Conservation (phyloP, 1,140 invertebrate genomes). For the Drosophila sp. region DNA sequence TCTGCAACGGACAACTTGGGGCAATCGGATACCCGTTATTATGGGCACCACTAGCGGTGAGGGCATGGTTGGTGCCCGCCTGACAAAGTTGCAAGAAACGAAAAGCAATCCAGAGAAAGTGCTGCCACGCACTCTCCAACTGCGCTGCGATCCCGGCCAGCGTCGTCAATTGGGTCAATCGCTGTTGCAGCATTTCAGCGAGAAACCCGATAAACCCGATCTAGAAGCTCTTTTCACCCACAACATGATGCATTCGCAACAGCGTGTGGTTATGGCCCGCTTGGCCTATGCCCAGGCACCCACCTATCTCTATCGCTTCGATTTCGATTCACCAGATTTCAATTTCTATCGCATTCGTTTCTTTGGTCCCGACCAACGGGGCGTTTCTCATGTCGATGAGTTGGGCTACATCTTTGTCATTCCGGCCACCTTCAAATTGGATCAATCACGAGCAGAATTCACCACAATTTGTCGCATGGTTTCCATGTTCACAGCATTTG, state of each 20-base stretch:
- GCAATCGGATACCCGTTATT: conserved; percentile 63
- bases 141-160: conserved; percentile 26
- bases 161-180: conserved; percentile 39
- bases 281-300: conserved; percentile 61
- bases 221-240: conserved; percentile 49
- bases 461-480: conserved; percentile 82
- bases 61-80: not conserved
- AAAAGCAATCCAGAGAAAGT: conserved; percentile 32
- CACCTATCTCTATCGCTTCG: conserved; percentile 83
- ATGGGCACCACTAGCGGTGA: conserved; percentile 56
- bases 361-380: conserved; percentile 62
- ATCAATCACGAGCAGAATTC: conserved; percentile 66
- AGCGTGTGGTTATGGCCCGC: conserved; percentile 68
- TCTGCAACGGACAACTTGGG: conserved; percentile 57
- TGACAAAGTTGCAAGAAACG: conserved; percentile 15
- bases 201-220: not conserved
- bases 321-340: conserved; percentile 74
- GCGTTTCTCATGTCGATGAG: conserved; percentile 86
- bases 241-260: conserved; percentile 64
- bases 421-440: conserved; percentile 79
- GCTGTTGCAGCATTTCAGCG: conserved; percentile 40
- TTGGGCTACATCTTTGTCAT: conserved; percentile 86
- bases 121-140: conserved; percentile 41
- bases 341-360: conserved; percentile 66
- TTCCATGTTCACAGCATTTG: conserved; percentile 82